These are phyloP conservation scores for Pissodes strobi DNA, from an alignment of 1,140 invertebrate species.

Conservation along the genomic window DNA sequence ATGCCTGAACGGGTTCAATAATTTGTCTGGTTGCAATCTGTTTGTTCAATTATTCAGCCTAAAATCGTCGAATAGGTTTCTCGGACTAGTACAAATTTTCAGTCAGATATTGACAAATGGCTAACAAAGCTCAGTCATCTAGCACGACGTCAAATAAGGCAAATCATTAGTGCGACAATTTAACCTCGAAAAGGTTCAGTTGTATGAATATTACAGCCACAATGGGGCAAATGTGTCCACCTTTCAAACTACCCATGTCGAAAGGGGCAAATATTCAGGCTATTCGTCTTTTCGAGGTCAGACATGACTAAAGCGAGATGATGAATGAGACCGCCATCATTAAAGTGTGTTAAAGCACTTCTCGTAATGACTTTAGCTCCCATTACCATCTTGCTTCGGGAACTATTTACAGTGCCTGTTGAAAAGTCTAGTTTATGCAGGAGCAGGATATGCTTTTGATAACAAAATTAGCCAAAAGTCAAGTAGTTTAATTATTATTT, in stretches of 20 bases:
- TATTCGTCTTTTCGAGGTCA: slow-evolving; percentile 17
- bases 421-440: too few relatives aligned
- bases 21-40: too few relatives aligned
- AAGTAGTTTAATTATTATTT: too few relatives aligned
- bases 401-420: slow-evolving; percentile 3
- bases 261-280: slow-evolving; percentile 19
- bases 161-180: slow-evolving; percentile 1
- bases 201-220: slow-evolving; percentile 7
- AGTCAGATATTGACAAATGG: too few relatives aligned
- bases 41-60: too few relatives aligned
- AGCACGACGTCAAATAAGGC: not conserved
- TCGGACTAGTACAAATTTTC: too few relatives aligned
- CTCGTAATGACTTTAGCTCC: slow-evolving; percentile 2
- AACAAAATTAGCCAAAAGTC: too few relatives aligned
- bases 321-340: slow-evolving; percentile 21
- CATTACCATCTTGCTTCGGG: slow-evolving; percentile 5
- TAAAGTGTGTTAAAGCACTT: slow-evolving; percentile 14
- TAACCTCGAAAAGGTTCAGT: slow-evolving; percentile 8
- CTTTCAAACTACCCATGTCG: slow-evolving; percentile 5
- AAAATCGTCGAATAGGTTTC: too few relatives aligned
- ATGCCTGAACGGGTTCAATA: too few relatives aligned
- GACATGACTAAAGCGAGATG: slow-evolving; percentile 18
- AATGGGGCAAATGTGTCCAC: slow-evolving; percentile 11
- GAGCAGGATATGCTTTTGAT: too few relatives aligned
- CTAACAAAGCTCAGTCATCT: too few relatives aligned